phyloP scores from a whole-genome alignment of 1,140 invertebrate genomes.

The Hetaerina americana region DNA sequence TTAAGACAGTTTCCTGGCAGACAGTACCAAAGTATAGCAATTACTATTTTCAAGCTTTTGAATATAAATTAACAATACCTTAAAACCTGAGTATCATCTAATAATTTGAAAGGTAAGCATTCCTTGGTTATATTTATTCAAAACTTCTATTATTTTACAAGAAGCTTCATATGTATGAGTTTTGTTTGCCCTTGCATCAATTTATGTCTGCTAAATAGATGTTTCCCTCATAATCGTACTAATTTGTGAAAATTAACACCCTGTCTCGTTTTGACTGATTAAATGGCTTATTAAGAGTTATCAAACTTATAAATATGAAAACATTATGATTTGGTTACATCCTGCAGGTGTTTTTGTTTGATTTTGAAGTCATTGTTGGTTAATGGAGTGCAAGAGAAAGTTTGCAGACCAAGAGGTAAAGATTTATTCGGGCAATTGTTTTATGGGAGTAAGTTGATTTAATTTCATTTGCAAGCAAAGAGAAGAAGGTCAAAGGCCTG shows the following conservation, averaged over 20 bases:
- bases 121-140: not conserved
- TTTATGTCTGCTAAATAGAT: not conserved
- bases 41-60: no score
- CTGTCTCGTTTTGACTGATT: not conserved
- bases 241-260: not conserved
- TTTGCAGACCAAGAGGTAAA: not conserved
- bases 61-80: no score
- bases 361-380: not conserved
- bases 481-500: not conserved
- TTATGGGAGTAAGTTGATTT: not conserved
- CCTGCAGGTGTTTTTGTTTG: no score
- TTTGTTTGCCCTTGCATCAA: not conserved
- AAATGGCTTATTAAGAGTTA: not conserved
- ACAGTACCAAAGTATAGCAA: no score
- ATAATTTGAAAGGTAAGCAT: not conserved
- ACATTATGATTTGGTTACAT: no score
- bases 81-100: not conserved
- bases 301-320: no score
- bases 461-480: not conserved
- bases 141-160: not conserved
- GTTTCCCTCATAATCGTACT: not conserved
- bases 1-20: no score
- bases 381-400: not conserved
- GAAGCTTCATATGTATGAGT: no score
- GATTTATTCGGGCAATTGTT: not conserved